Percentiles rank a stretch among this genome's conserved stretches.
Conservation (phyloP, 2,888 invertebrate genomes). For the Drosophila flavopinicola region DNA sequence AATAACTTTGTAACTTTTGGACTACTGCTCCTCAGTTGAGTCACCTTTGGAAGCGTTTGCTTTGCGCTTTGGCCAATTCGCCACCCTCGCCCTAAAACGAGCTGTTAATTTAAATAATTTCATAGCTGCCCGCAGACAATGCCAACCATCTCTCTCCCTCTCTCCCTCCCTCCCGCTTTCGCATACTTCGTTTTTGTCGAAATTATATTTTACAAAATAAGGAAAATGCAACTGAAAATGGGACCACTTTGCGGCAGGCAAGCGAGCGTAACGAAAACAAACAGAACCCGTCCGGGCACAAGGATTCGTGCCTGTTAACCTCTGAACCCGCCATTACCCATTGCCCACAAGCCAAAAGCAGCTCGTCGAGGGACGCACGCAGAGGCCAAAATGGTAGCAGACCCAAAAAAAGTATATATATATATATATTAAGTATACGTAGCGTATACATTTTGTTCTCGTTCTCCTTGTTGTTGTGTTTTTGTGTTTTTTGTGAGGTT, state of each 20-base stretch:
- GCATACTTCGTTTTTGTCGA: constrained; percentile 18
- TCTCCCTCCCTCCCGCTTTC: background rate
- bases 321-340: background rate
- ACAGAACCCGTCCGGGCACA: constrained; percentile 51
- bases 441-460: constrained; percentile 36
- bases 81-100: constrained; percentile 24
- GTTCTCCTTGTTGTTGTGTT: constrained; percentile 17
- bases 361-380: constrained; percentile 32
- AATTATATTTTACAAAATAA: constrained; percentile 48
- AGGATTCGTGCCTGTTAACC: constrained; percentile 29
- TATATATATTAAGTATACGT: constrained; percentile 68
- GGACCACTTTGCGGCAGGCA: constrained; percentile 57
- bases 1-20: constrained; percentile 8
- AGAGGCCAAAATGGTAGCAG: constrained; percentile 13
- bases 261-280: constrained; percentile 62
- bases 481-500: constrained; percentile 29
- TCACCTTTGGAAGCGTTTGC: constrained; percentile 23
- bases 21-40: constrained; percentile 22
- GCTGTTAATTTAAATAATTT: constrained; percentile 61
- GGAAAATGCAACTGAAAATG: constrained; percentile 55
- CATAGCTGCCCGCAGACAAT: constrained; percentile 13
- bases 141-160: no score
- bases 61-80: background rate
- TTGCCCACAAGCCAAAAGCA: constrained; percentile 7
- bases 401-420: constrained; percentile 2